Base-by-base conservation (phyloP, 2,113 vertebrate species). In the Furnarius figulus region DNA sequence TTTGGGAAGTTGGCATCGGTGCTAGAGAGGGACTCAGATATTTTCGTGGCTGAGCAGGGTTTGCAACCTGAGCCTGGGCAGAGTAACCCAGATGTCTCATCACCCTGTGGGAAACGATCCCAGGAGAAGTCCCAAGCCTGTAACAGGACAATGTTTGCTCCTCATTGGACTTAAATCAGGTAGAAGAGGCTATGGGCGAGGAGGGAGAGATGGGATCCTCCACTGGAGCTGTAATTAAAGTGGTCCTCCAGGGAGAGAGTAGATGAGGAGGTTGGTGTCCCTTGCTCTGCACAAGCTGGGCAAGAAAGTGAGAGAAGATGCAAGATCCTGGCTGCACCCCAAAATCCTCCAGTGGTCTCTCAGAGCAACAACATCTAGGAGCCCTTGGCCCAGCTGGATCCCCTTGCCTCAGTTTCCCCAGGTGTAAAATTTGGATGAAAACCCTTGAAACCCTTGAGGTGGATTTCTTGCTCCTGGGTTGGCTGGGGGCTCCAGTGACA, bases 311-410 rank as follows among this genome's bases (percentile, higher is more conserved):
- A 44, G 39, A 33, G 52, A 58, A 83, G 11, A 4, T 8, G 13
- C 11, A 71, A 49, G 42, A 66, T 12, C 33, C 23, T 1, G 2
- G 6, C 58, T 76, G 49, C 12, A 37, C 14, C 37, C 42, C 7
- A 0, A 52, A 70, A 53, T 74, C n/a, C 40, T 37, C 31, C n/a
- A 50, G 3, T 1, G 3, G 25, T n/a, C 1, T n/a, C 1, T 1
- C 47, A 50, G 58, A 76, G 35, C 12, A 67, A 37, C 8, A 27
- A 6, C 0, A 1, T 4, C 21, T 46, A 58, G 28, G 47, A 88
- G n/a, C 17, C 6, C 16, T 44, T 88, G 37, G 23, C 67, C 14
- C 46, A 68, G 33, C 18, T 65, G 52, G 6, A 35, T 4, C 42
- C n/a, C 28, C 0, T 0, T 93, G 93, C 87, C 81, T 91, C 77